Evolutionary conservation across 2,888 invertebrate species (phyloP).

Genomic region (Leptinotarsa haldemani): DNA sequence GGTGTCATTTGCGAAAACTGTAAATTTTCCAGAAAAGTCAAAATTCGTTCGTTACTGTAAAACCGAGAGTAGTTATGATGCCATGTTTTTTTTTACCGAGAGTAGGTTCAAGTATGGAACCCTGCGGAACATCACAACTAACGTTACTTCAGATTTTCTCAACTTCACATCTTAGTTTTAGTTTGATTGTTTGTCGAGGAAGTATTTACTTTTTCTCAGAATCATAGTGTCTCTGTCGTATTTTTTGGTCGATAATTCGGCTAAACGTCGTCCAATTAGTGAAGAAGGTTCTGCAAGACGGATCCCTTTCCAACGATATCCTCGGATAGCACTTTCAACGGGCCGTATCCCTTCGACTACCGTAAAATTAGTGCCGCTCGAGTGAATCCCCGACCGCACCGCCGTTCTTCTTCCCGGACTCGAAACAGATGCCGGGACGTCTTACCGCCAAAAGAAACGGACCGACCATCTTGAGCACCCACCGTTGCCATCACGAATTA

Average conservation of each 20-base stretch:
- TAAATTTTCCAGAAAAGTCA: no score
- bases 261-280: background rate
- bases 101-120: no score
- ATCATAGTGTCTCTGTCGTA: no score
- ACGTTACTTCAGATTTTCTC: no score
- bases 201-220: no score
- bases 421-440: constrained; percentile 33
- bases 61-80: no score
- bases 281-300: background rate
- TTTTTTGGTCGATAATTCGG: background rate
- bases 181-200: no score
- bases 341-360: constrained; percentile 4
- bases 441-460: constrained; percentile 42
- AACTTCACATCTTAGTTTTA: no score
- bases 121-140: no score
- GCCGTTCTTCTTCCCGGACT: constrained; percentile 6
- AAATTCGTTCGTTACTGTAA: no score
- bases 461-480: constrained; percentile 38
- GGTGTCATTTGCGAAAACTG: no score
- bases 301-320: constrained; percentile 8
- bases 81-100: no score
- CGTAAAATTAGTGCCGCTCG: constrained; percentile 24
- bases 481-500: constrained; percentile 6
- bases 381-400: background rate
- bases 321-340: background rate